Conservation (phyloP, 2,797 vertebrate genomes). For the Tamandua tetradactyla region DNA sequence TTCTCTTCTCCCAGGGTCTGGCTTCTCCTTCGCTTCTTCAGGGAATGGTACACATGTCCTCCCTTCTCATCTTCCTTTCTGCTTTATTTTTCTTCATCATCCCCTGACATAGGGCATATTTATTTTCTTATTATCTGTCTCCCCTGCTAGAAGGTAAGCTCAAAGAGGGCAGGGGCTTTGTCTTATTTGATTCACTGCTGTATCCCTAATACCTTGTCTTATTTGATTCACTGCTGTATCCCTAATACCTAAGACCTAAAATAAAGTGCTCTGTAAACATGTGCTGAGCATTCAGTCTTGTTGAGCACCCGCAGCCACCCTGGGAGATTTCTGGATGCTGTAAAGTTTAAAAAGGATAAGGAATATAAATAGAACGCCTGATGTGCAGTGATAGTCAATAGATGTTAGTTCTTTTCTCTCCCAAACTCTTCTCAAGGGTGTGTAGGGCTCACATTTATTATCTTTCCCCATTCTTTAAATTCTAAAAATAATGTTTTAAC, state of each 20-base stretch:
- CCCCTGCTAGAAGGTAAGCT: background rate
- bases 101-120: background rate
- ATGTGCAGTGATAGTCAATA: background rate
- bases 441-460: background rate
- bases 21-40: background rate
- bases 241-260: background rate
- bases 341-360: conserved; percentile 10
- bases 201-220: no score
- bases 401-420: background rate
- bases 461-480: background rate
- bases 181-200: background rate
- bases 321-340: background rate
- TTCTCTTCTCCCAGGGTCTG: background rate
- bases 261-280: background rate
- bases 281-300: background rate
- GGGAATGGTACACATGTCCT: background rate
- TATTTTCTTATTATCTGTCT: background rate
- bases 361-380: background rate
- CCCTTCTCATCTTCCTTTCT: background rate
- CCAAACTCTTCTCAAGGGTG: background rate
- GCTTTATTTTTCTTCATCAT: background rate
- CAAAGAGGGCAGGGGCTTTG: background rate
- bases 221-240: background rate
- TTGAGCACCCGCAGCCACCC: background rate
- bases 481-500: background rate